Conservation (phyloP, 2,113 vertebrate species). For the Odocoileus virginianus region DNA sequence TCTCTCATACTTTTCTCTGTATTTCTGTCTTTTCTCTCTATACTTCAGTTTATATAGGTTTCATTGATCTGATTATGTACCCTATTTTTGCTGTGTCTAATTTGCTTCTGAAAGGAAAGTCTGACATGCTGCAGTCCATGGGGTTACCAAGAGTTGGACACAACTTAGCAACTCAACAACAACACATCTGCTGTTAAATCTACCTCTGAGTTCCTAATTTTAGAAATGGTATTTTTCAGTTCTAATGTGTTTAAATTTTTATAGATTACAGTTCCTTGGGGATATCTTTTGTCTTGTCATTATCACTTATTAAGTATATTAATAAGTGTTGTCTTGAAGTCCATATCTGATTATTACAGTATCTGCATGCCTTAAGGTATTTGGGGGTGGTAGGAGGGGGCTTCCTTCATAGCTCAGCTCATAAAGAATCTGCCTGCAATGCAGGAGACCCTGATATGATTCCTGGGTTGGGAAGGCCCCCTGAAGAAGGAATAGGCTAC, state of each 20-base stretch:
- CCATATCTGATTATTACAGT: neutral
- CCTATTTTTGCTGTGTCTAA: neutral
- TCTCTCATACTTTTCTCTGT: neutral
- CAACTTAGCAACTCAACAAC: too few relatives aligned
- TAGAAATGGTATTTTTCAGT: neutral
- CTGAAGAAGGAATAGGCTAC: too few relatives aligned
- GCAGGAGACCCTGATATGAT: too few relatives aligned
- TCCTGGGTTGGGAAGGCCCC: too few relatives aligned
- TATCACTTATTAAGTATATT: neutral
- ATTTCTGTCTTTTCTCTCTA: neutral
- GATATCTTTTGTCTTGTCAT: too few relatives aligned
- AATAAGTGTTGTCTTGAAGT: neutral
- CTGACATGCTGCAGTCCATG: too few relatives aligned
- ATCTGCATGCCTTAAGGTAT: too few relatives aligned
- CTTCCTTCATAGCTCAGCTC: too few relatives aligned
- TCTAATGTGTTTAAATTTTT: neutral
- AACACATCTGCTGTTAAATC: neutral
- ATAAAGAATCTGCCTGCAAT: too few relatives aligned
- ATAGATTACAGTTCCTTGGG: neutral
- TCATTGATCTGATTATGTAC: neutral
- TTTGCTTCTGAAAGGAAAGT: neutral
- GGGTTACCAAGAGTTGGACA: too few relatives aligned
- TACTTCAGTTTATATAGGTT: neutral
- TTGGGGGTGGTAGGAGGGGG: too few relatives aligned
- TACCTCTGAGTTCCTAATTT: neutral